These are phyloP conservation scores for Microvelia longipes DNA, from an alignment of 1,140 invertebrate species.

Conservation along the genomic window DNA sequence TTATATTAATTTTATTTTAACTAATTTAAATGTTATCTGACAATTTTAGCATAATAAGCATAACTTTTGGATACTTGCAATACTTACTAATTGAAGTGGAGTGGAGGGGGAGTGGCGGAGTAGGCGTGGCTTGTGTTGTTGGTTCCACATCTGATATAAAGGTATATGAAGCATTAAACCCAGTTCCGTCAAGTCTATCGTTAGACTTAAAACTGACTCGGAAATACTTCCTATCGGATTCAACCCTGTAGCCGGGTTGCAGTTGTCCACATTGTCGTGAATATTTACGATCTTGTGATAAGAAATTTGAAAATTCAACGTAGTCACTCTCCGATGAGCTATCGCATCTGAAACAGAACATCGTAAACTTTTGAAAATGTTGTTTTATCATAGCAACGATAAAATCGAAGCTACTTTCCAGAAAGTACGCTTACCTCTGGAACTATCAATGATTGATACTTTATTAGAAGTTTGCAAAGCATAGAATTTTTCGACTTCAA, in stretches of 20 bases:
- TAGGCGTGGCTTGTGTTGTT: background rate
- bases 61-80: no score
- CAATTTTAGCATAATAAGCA: no score
- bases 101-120: background rate
- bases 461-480: background rate
- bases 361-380: background rate
- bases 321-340: conserved; percentile 76
- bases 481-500: background rate
- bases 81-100: background rate
- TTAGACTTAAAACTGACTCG: conserved; percentile 87
- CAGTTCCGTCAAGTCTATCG: conserved; percentile 78
- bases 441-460: background rate
- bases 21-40: no score
- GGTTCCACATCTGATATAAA: conserved; percentile 36
- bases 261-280: conserved; percentile 69
- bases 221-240: conserved; percentile 81
- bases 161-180: conserved; percentile 80
- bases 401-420: background rate
- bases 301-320: conserved; percentile 89
- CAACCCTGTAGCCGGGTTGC: conserved; percentile 27
- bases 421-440: background rate
- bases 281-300: conserved; percentile 71
- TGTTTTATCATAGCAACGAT: background rate
- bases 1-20: no score
- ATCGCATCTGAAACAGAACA: conserved; percentile 62